Percentiles rank a stretch among this genome's conserved stretches.
Conservation (phyloP, 2,113 vertebrate species). For the Dasyornis broadbenti region DNA sequence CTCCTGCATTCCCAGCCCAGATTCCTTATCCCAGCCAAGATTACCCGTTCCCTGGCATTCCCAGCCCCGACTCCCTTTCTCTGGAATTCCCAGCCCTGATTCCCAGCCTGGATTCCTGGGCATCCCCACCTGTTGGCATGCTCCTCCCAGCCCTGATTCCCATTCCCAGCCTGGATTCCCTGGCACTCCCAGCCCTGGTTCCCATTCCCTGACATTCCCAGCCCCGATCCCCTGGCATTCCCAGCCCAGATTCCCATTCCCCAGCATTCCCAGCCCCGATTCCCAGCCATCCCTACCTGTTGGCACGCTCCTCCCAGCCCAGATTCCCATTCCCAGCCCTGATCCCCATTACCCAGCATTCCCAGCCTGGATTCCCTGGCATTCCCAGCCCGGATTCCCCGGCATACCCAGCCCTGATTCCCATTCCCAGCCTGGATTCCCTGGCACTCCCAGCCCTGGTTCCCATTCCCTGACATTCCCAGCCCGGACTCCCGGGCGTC, state of each 20-base stretch:
- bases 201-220: not conserved
- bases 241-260: not conserved
- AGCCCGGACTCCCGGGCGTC: too few relatives aligned
- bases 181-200: not conserved
- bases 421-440: not conserved
- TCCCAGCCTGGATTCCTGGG: not conserved
- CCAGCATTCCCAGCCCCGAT: not conserved
- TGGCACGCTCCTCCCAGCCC: not conserved
- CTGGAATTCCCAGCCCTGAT: too few relatives aligned
- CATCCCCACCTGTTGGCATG: too few relatives aligned
- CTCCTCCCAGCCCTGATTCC: too few relatives aligned
- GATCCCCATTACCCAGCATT: too few relatives aligned
- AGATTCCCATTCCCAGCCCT: too few relatives aligned
- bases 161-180: not conserved
- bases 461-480: not conserved
- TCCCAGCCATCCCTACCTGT: too few relatives aligned
- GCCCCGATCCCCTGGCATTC: too few relatives aligned
- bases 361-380: too few relatives aligned
- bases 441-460: not conserved
- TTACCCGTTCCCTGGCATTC: not conserved
- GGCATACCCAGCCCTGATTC: not conserved
- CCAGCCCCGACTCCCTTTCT: not conserved
- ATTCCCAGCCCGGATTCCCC: too few relatives aligned
- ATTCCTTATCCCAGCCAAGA: too few relatives aligned
- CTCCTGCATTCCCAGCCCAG: too few relatives aligned